Percentiles rank a stretch among this genome's conserved stretches.
phyloP scores from a whole-genome alignment of 2,113 vertebrate species.

The Seriola dumerili region DNA sequence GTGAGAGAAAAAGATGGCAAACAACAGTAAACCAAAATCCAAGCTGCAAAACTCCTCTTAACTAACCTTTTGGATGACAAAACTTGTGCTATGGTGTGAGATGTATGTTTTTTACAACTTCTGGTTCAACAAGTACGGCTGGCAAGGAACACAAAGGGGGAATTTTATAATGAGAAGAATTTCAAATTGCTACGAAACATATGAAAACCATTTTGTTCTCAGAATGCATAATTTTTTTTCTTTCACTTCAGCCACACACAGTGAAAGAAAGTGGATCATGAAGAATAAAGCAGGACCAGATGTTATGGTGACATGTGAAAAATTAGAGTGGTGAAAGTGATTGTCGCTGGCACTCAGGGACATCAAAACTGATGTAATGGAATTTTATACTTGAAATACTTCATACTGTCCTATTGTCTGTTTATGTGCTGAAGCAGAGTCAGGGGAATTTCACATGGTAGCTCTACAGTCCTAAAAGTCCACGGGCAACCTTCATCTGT shows the following conservation, averaged over 20 bases:
- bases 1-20: slow-evolving; percentile 3
- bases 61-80: neutral
- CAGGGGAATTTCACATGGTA: slow-evolving; percentile 46
- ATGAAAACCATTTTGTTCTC: slow-evolving; percentile 54
- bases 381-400: slow-evolving; percentile 14
- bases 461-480: slow-evolving; percentile 41
- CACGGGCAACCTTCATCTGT: slow-evolving; percentile 29
- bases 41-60: neutral
- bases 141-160: slow-evolving; percentile 20
- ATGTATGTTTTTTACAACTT: slow-evolving; percentile 9
- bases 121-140: slow-evolving; percentile 32
- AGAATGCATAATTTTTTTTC: slow-evolving; percentile 20
- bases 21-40: slow-evolving; percentile 3
- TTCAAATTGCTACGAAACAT: slow-evolving; percentile 49
- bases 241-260: slow-evolving; percentile 32
- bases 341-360: slow-evolving; percentile 15
- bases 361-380: slow-evolving; percentile 30
- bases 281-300: slow-evolving; percentile 60
- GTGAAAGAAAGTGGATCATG: slow-evolving; percentile 56
- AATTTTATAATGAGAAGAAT: slow-evolving; percentile 27
- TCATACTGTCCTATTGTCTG: slow-evolving; percentile 8
- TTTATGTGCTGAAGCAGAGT: slow-evolving; percentile 23
- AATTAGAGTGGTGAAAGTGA: slow-evolving; percentile 44
- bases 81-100: neutral
- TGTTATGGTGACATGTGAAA: slow-evolving; percentile 50